phyloP scores from a whole-genome alignment of 1,140 invertebrate species.

The Wiebesia pumilae region DNA sequence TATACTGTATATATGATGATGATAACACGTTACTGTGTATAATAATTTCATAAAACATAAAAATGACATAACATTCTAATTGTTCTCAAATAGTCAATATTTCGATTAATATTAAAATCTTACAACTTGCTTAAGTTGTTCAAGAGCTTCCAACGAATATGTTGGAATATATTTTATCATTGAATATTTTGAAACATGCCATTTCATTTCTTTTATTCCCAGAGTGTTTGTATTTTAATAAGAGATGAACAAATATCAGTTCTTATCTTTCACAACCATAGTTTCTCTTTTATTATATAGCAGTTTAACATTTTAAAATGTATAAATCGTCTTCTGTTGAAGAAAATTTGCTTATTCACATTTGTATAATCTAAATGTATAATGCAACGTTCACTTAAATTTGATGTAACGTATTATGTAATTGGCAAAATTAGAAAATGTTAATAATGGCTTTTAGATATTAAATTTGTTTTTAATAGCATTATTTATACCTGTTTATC shows the following conservation, averaged over 20 bases:
- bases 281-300: too few relatives aligned
- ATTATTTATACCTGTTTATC: too few relatives aligned
- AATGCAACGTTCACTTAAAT: neutral
- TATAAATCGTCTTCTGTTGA: neutral
- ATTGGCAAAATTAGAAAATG: neutral
- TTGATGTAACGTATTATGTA: neutral
- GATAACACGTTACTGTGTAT: too few relatives aligned
- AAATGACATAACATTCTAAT: too few relatives aligned
- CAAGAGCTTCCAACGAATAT: neutral
- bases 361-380: neutral
- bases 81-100: too few relatives aligned
- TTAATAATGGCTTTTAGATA: too few relatives aligned
- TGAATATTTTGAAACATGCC: neutral
- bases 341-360: neutral
- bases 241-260: neutral
- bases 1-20: too few relatives aligned
- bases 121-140: neutral
- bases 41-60: too few relatives aligned
- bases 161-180: neutral
- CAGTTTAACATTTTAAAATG: neutral
- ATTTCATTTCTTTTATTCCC: neutral
- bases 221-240: slow-evolving; percentile 1
- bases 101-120: too few relatives aligned
- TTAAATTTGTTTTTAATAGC: neutral
- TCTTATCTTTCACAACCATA: neutral